These are phyloP conservation scores for Diadema setosum DNA, from an alignment of 35 echinoderm and acorn worm species.

Conservation along the genomic window DNA sequence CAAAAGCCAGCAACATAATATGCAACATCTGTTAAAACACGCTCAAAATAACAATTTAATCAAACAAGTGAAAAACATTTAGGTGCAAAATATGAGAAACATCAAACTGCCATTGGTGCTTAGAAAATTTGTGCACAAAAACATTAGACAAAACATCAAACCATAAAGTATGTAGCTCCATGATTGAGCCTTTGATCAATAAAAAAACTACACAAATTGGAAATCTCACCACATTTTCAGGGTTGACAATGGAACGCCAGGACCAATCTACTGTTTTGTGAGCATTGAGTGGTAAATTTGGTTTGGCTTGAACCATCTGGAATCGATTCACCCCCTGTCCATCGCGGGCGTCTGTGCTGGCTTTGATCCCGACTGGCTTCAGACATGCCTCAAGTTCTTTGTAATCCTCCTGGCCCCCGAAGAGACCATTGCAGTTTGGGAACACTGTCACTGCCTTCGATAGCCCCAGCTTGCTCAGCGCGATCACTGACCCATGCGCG, in stretches of 20 bases:
- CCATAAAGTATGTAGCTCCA: no score
- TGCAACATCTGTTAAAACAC: no score
- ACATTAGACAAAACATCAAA: no score
- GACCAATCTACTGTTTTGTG: constrained; percentile 44
- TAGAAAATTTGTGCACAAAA: no score
- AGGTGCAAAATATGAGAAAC: no score
- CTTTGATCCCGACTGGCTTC: background rate
- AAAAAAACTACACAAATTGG: no score
- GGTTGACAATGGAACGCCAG: constrained; percentile 73
- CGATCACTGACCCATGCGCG: constrained; percentile 26
- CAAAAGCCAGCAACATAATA: no score
- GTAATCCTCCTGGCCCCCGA: constrained; percentile 63
- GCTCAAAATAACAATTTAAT: no score
- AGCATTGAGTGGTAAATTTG: constrained; percentile 64
- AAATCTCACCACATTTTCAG: constrained; percentile 52
- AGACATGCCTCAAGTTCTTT: constrained; percentile 69
- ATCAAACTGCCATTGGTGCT: no score
- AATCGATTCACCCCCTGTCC: constrained; percentile 46
- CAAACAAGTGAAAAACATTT: no score
- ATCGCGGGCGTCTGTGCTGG: constrained; percentile 53
- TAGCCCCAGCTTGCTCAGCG: constrained; percentile 60
- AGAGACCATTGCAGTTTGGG: constrained; percentile 15
- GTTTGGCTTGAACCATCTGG: constrained; percentile 77
- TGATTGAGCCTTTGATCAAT: no score
- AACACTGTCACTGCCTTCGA: background rate